Percentiles rank a stretch among this genome's conserved stretches.
phyloP scores from a whole-genome alignment of 1,140 invertebrate genomes.

The Panulirus ornatus region DNA sequence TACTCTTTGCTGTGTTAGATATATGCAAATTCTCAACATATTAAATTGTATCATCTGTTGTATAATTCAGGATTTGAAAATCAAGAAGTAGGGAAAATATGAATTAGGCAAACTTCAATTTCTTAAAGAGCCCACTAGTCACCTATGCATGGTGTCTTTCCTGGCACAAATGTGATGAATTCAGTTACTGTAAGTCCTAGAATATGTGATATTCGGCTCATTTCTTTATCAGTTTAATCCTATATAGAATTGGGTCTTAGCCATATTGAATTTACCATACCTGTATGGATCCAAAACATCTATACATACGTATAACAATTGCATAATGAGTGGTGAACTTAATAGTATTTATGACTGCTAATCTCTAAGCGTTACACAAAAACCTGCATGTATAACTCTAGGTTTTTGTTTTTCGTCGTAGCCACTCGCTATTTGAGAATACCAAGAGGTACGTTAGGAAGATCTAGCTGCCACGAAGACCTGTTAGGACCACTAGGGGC shows the following conservation, averaged over 20 bases:
- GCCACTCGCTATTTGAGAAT: constrained; percentile 74
- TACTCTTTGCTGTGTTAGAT: neutral
- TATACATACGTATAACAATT: neutral
- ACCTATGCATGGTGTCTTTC: constrained; percentile 60
- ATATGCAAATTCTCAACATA: neutral
- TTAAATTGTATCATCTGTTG: neutral
- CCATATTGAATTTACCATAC: neutral
- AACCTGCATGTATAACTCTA: constrained; percentile 73
- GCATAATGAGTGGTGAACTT: constrained; percentile 3
- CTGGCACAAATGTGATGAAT: constrained; percentile 46
- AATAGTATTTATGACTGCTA: constrained; percentile 48
- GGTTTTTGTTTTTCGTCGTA: constrained; percentile 72
- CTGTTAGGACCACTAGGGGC: constrained; percentile 65
- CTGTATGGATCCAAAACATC: neutral
- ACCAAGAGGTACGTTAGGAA: constrained; percentile 72
- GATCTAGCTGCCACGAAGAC: constrained; percentile 64
- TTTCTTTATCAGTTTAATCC: neutral
- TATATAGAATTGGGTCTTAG: constrained; percentile 19
- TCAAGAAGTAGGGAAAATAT: constrained; percentile 1
- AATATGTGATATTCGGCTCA: constrained; percentile 10
- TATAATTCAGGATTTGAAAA: too few species aligned
- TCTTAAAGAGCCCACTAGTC: constrained; percentile 36
- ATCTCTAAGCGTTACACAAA: constrained; percentile 65
- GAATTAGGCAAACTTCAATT: constrained; percentile 22
- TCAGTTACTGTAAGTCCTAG: constrained; percentile 59